Conservation (phyloP, 2,888 invertebrate genomes). For the Geophilus truncorum region DNA sequence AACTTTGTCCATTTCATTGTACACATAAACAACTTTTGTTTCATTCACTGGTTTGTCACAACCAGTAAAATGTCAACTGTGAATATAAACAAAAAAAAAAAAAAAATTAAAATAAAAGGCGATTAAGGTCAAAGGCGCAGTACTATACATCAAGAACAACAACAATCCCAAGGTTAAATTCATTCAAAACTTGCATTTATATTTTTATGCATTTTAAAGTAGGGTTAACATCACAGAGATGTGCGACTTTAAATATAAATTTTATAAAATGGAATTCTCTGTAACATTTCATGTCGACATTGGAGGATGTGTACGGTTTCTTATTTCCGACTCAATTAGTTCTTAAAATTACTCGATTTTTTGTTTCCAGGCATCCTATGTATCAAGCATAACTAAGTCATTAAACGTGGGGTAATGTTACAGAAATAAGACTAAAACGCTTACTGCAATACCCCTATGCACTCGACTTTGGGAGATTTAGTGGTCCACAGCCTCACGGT, state of each 20-base stretch:
- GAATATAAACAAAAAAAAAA: neutral
- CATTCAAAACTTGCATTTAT: too few species aligned
- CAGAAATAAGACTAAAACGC: neutral
- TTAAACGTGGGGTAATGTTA: neutral
- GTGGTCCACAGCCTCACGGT: conserved; percentile 53
- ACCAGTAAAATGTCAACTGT: neutral
- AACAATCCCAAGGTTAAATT: too few species aligned
- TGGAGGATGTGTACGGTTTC: neutral
- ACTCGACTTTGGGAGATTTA: conserved; percentile 49
- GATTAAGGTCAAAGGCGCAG: neutral
- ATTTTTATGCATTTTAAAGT: too few species aligned
- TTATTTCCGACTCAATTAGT: neutral
- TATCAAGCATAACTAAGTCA: neutral
- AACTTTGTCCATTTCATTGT: neutral
- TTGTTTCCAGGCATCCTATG: neutral
- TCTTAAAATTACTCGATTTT: neutral
- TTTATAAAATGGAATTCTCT: too few species aligned
- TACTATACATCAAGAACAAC: too few species aligned
- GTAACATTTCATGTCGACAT: too few species aligned
- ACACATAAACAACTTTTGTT: conserved; percentile 4
- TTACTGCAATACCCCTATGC: conserved; percentile 49
- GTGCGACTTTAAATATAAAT: too few species aligned
- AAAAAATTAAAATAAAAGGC: neutral
- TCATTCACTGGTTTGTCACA: neutral
- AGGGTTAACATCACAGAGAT: too few species aligned